A percentile compares a stretch with the other conserved stretches of the same genome.
These are phyloP conservation scores for Gnathonemus longibarbis DNA, from an alignment of 2,113 vertebrate genomes.

Conservation along the genomic window DNA sequence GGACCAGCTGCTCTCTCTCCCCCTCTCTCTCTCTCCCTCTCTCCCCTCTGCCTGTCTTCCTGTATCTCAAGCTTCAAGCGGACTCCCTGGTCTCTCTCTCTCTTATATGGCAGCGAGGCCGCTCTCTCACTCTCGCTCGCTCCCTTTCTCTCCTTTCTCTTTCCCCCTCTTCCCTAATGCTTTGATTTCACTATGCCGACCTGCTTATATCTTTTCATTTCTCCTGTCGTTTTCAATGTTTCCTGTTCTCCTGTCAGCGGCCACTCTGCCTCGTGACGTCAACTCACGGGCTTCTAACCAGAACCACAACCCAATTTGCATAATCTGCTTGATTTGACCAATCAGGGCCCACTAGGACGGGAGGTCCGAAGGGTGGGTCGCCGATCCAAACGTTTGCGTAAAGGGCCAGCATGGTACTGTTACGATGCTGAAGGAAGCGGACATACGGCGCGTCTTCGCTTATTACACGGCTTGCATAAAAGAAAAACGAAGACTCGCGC, in stretches of 20 bases:
- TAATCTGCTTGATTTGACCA: conserved; percentile 44
- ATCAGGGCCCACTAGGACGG: conserved; percentile 37
- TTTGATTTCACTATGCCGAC: conserved; percentile 39
- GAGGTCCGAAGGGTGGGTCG: conserved; percentile 47
- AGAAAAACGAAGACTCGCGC: background rate
- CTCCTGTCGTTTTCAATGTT: conserved; percentile 29
- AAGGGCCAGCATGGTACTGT: conserved; percentile 41
- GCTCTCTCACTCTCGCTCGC: conserved; percentile 24
- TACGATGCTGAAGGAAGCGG: conserved; percentile 19
- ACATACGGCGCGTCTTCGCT: background rate
- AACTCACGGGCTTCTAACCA: conserved; percentile 30
- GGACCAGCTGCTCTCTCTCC: conserved; percentile 48
- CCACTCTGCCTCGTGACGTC: conserved; percentile 50
- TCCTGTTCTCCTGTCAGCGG: conserved; percentile 37
- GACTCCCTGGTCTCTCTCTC: conserved; percentile 28
- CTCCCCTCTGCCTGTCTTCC: conserved; percentile 41
- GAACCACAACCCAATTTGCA: conserved; percentile 48
- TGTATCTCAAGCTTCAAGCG: conserved; percentile 23
- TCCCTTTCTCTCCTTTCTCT: conserved; percentile 26
- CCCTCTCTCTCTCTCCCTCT: conserved; percentile 37
- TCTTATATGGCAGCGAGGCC: background rate
- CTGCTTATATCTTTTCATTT: conserved; percentile 40
- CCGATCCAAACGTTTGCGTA: conserved; percentile 55
- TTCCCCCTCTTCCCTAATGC: conserved; percentile 20
- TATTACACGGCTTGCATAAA: background rate